Percentiles rank a stretch among this genome's conserved stretches.
These are phyloP conservation scores for Aplysia californica DNA, from an alignment of 1,140 invertebrate genomes.

Conservation along the genomic window DNA sequence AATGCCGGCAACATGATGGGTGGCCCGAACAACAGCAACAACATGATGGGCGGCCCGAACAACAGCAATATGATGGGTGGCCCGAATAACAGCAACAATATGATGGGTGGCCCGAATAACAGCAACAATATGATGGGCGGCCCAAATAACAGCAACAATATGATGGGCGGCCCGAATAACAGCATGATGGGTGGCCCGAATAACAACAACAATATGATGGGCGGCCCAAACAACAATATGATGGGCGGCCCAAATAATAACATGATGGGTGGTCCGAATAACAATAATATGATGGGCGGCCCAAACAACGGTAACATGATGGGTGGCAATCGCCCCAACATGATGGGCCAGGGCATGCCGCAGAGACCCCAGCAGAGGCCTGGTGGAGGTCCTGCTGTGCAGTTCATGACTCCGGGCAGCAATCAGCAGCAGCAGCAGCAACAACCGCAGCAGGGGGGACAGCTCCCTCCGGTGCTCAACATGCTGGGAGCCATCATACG, in stretches of 20 bases:
- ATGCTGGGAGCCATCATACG: conserved; percentile 36
- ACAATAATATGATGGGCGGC: neutral
- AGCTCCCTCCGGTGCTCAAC: conserved; percentile 38
- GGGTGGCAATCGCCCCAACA: too few relatives aligned
- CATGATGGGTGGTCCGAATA: neutral
- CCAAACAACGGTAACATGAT: neutral
- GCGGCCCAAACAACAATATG: neutral
- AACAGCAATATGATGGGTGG: neutral
- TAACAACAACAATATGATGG: neutral
- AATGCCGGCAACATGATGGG: neutral
- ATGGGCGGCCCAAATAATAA: conserved; percentile 11
- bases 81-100: neutral
- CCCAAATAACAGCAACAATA: too few relatives aligned
- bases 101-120: neutral
- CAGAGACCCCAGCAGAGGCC: conserved; percentile 1
- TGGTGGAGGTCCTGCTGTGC: conserved; percentile 10
- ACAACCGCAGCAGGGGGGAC: too few relatives aligned
- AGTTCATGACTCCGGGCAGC: conserved; percentile 2
- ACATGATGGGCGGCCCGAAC: conserved; percentile 1
- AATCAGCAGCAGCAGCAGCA: too few relatives aligned
- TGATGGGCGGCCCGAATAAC: too few relatives aligned
- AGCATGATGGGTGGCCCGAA: neutral
- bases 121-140: neutral
- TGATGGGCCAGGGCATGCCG: too few relatives aligned
- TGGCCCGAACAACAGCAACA: neutral